Evolutionary conservation across 92 coral and sea anemone genomes (phyloP).

Genomic region (Phenganax marumi): DNA sequence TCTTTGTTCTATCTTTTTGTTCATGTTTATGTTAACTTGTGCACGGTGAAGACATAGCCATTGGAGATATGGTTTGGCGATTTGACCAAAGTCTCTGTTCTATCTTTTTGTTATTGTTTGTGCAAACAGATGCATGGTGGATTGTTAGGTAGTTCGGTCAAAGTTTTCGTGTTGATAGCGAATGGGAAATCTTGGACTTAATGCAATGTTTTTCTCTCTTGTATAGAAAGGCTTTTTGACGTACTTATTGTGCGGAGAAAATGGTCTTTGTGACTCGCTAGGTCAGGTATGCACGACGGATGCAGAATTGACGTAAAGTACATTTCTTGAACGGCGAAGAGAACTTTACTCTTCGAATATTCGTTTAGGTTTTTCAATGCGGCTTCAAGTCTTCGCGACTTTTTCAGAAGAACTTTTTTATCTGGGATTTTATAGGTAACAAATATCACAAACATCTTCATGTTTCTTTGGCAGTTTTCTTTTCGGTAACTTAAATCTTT

Average conservation of each 20-base stretch:
- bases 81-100: neutral
- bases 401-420: conserved; percentile 95
- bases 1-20: too few species aligned
- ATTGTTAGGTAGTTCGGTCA: too few species aligned
- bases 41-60: neutral
- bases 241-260: conserved; percentile 92
- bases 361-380: conserved; percentile 87
- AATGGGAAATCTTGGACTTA: neutral
- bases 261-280: conserved; percentile 90
- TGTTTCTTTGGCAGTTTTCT: neutral
- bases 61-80: neutral
- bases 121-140: neutral
- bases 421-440: conserved; percentile 97
- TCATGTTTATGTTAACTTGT: neutral
- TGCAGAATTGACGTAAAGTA: neutral
- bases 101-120: neutral
- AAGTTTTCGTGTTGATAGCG: neutral
- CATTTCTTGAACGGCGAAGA: neutral
- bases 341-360: neutral
- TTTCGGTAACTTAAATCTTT: neutral
- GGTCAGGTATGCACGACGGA: conserved; percentile 69
- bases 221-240: conserved; percentile 84
- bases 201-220: neutral
- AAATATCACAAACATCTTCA: neutral
- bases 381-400: conserved; percentile 96